Evolutionary conservation across 2,888 invertebrate species (phyloP).

Genomic region (Rotaria socialis): DNA sequence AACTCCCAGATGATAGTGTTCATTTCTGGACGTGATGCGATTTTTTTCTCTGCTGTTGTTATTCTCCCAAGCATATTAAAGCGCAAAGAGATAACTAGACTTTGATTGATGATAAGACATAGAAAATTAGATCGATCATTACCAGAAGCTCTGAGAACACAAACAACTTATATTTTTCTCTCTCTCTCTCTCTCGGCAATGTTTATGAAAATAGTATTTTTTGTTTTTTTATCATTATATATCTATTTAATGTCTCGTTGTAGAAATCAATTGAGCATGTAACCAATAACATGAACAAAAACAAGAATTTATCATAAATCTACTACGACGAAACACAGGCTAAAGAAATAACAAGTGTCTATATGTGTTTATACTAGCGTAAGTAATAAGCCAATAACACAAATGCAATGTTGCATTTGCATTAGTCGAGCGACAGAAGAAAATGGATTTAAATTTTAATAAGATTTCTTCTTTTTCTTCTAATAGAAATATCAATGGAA

Average conservation of each 20-base stretch:
- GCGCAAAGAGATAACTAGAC: not conserved
- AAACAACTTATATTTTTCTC: not conserved
- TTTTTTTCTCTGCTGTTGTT: not conserved
- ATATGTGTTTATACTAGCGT: not conserved
- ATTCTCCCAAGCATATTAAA: not conserved
- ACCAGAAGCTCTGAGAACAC: not conserved
- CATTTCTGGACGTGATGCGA: not conserved
- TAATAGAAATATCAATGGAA: not conserved
- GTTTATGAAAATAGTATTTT: not conserved
- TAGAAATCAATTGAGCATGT: constrained; percentile 10
- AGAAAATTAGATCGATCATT: not conserved
- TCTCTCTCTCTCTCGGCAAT: not conserved
- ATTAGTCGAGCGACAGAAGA: not conserved
- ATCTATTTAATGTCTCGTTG: not conserved
- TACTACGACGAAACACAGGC: not conserved
- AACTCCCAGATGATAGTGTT: not conserved
- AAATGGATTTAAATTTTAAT: not conserved
- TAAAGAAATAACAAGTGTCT: not conserved
- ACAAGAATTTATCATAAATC: not conserved
- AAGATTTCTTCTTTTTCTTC: not conserved
- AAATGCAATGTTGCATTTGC: not conserved
- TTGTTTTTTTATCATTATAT: constrained; percentile 11
- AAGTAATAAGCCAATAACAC: not conserved
- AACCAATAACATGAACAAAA: not conserved
- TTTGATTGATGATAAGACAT: not conserved